These are phyloP conservation scores for Furcifer pardalis DNA, from an alignment of 2,797 vertebrate species.

Conservation along the genomic window DNA sequence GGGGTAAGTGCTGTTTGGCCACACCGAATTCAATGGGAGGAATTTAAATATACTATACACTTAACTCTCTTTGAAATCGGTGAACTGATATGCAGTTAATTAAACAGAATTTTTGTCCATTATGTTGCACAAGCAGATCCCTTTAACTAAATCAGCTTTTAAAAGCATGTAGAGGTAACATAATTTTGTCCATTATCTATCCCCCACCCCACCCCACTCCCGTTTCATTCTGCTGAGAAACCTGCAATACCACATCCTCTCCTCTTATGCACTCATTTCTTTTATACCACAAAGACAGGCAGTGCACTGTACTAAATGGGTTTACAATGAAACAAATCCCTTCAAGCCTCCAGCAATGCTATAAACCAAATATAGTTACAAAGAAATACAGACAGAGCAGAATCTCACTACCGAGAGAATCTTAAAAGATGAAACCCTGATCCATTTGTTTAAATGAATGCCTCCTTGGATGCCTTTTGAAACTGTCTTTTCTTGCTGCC, in stretches of 20 bases:
- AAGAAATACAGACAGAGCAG: background rate
- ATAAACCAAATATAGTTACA: background rate
- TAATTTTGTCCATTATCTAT: accelerated
- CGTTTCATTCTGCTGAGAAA: accelerated
- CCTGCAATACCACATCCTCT: slow-evolving; percentile 13
- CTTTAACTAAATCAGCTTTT: background rate
- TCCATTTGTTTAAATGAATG: background rate
- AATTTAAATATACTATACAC: background rate
- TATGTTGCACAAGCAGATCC: background rate
- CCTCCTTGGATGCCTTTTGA: accelerated
- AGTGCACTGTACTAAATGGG: background rate
- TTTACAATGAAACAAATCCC: accelerated
- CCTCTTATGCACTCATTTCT: background rate
- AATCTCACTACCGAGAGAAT: background rate
- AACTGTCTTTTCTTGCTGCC: background rate
- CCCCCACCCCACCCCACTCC: too few species aligned
- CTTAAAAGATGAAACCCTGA: background rate
- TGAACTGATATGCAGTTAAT: background rate
- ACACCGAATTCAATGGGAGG: background rate
- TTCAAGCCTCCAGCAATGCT: background rate
- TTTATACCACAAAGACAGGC: background rate
- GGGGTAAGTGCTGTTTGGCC: background rate
- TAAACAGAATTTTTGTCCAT: background rate
- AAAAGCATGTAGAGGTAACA: accelerated
- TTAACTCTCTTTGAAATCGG: background rate